Conservation (phyloP, 2,888 invertebrate species). For the Campoletis raptor region DNA sequence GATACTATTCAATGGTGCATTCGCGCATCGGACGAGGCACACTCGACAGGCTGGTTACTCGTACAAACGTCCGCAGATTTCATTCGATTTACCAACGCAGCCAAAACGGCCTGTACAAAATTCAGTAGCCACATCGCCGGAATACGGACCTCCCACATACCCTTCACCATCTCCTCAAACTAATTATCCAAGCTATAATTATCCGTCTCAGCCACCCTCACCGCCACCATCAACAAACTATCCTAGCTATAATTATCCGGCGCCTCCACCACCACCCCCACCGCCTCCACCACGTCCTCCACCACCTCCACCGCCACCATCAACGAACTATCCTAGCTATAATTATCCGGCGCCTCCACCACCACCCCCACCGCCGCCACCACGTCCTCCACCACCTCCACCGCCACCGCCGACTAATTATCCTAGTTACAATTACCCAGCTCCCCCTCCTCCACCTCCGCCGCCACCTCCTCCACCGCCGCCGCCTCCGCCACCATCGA, state of each 20-base stretch:
- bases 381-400: constrained; percentile 39
- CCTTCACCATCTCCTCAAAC: constrained; percentile 45
- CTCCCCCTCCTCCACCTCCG: constrained; percentile 24
- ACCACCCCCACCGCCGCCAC: constrained; percentile 25
- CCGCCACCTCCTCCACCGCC: constrained; percentile 39
- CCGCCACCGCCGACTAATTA: constrained; percentile 37
- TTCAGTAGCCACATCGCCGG: constrained; percentile 50
- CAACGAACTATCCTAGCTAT: constrained; percentile 34
- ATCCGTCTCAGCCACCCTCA: constrained; percentile 47
- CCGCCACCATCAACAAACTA: constrained; percentile 46
- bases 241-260: constrained; percentile 39
- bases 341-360: constrained; percentile 34
- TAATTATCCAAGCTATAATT: constrained; percentile 57
- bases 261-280: constrained; percentile 49
- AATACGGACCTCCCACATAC: constrained; percentile 53
- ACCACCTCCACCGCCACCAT: constrained; percentile 34
- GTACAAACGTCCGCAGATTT: constrained; percentile 75
- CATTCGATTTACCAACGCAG: constrained; percentile 75
- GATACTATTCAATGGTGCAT: constrained; percentile 67
- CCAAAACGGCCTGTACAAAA: constrained; percentile 56
- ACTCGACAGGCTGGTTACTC: constrained; percentile 78
- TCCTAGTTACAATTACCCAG: not conserved
- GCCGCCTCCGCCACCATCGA: constrained; percentile 37
- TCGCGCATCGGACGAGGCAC: constrained; percentile 66
- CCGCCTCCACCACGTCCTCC: constrained; percentile 56